Evolutionary conservation across 1,140 invertebrate genomes (phyloP).

Genomic region (Kradibia gibbosae): DNA sequence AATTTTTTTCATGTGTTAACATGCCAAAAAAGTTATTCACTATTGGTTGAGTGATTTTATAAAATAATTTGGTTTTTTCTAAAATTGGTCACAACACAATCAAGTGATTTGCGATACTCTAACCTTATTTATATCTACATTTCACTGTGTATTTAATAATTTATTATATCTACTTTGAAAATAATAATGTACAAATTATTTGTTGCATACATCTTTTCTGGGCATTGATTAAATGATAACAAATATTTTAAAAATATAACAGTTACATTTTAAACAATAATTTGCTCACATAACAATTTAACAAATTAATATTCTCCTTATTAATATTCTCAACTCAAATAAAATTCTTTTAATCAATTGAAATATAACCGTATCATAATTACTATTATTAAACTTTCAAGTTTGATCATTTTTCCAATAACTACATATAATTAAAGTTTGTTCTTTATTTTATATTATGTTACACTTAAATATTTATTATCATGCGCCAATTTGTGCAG

Average conservation of each 20-base stretch:
- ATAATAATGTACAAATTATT: background rate
- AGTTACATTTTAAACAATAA: background rate
- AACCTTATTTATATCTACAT: background rate
- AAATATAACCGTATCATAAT: too few relatives aligned
- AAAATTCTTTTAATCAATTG: too few relatives aligned
- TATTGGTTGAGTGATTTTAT: background rate
- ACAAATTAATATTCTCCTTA: too few relatives aligned
- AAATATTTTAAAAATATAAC: constrained; percentile 1
- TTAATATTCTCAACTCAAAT: too few relatives aligned
- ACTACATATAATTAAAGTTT: constrained; percentile 30
- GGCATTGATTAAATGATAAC: background rate
- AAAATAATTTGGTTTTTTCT: background rate
- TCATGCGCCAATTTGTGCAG: constrained; percentile 34
- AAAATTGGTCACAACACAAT: background rate
- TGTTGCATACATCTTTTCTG: background rate
- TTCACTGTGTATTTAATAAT: background rate
- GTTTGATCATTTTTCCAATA: background rate
- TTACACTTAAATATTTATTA: constrained; percentile 35
- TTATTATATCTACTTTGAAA: background rate
- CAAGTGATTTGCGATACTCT: background rate
- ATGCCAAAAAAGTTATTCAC: background rate
- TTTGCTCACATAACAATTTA: background rate
- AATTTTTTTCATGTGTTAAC: background rate
- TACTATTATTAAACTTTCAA: constrained; percentile 34
- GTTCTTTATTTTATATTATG: constrained; percentile 29